A percentile compares a stretch with the other conserved stretches of the same genome.
Conservation (phyloP, 2,888 invertebrate species). For the Apocheima hispidaria region DNA sequence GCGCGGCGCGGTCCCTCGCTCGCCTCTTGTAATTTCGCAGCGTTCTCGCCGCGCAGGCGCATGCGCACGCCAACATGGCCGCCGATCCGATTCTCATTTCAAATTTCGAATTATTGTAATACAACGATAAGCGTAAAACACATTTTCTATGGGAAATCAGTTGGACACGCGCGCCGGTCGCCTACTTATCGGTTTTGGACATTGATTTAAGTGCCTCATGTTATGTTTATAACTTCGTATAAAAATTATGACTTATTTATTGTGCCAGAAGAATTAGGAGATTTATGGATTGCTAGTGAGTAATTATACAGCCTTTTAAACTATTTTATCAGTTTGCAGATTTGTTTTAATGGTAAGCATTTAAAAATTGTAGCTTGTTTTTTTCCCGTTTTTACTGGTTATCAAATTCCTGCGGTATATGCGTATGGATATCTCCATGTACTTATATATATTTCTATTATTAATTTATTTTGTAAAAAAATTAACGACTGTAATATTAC, state of each 20-base stretch:
- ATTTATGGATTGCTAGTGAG: conserved; percentile 74
- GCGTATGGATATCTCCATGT: no score
- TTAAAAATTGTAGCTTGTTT: conserved; percentile 43
- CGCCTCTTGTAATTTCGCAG: conserved; percentile 84
- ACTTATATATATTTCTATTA: no score
- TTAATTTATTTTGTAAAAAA: no score
- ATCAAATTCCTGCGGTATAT: no score
- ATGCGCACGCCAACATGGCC: conserved; percentile 83
- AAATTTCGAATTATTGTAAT: conserved; percentile 60
- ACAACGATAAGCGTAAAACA: conserved; percentile 60
- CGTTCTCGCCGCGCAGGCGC: conserved; percentile 83
- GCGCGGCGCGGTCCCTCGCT: conserved; percentile 72
- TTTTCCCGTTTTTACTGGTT: conserved; percentile 11
- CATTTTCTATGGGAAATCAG: conserved; percentile 61
- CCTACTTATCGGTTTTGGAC: conserved; percentile 64
- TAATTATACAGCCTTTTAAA: conserved; percentile 61
- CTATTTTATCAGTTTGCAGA: conserved; percentile 39
- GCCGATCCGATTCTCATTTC: conserved; percentile 65
- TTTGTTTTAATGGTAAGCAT: conserved; percentile 35
- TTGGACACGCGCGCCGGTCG: conserved; percentile 48
- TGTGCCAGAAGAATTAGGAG: conserved; percentile 70
- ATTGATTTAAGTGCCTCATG: conserved; percentile 69
- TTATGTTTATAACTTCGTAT: conserved; percentile 70
- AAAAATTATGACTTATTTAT: conserved; percentile 71
- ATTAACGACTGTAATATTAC: no score